phyloP scores from a whole-genome alignment of 2,888 invertebrate species.

The Chalcis sispes region DNA sequence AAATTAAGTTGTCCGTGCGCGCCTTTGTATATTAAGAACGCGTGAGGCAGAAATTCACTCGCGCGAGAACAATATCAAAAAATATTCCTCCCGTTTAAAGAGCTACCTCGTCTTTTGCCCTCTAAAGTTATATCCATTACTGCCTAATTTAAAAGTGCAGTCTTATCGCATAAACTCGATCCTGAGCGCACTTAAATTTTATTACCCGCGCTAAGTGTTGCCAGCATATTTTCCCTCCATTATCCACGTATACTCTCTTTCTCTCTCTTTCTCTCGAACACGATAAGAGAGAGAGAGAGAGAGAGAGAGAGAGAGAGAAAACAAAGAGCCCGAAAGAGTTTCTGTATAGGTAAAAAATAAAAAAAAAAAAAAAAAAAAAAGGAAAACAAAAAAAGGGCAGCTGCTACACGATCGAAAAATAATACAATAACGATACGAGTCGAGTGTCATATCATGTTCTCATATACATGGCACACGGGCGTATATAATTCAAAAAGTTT shows the following conservation, averaged over 20 bases:
- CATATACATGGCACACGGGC: no score
- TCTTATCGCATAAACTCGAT: conserved; percentile 14
- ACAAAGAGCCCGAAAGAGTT: no score
- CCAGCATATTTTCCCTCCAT: background rate
- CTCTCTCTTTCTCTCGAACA: no score
- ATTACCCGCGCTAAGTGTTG: background rate
- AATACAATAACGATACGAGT: conserved; percentile 9
- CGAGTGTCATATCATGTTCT: no score
- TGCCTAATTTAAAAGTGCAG: conserved; percentile 1
- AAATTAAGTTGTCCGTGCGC: conserved; percentile 2
- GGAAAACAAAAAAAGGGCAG: background rate
- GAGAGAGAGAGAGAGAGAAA: no score
- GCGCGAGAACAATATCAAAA: conserved; percentile 9
- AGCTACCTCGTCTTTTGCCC: background rate
- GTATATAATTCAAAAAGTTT: no score
- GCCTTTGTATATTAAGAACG: background rate
- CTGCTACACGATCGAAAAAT: background rate
- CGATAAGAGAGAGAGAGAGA: no score
- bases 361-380: background rate
- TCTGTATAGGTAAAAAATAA: no score
- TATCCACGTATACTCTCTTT: background rate
- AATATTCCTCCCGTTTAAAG: no score
- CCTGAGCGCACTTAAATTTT: background rate
- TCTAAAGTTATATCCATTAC: conserved; percentile 15
- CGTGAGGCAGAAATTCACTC: background rate